Base-by-base conservation (phyloP, 2,888 invertebrate genomes). In the Megalurothrips usitatus region DNA sequence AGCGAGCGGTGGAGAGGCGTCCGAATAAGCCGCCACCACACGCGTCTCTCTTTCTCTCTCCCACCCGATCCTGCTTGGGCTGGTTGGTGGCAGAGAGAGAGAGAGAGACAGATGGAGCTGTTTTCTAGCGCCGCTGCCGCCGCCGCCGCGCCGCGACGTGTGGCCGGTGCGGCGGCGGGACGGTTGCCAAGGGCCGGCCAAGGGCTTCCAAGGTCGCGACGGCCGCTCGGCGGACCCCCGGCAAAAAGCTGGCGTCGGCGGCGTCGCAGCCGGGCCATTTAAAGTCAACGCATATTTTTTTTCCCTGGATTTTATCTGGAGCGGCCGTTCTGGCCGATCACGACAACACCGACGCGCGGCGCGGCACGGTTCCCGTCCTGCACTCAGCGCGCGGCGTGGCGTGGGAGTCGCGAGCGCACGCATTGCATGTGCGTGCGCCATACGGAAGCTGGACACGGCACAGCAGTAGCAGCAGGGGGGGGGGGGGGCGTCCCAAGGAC, bases 41-140 rank as follows among this genome's bases (percentile, higher is more conserved):
- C n/a, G 19, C n/a, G n/a, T 68, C 68, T 68, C 68, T 23, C 68
- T 68, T 23, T 63, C 63, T 63, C 63, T 63, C 63, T 63, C 63
- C 0, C 68, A n/a, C 23, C 0, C 68, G 19, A 19, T 68, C 68
- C 23, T 4, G n/a, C n/a, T 8, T 11, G 23, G 23, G 11, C 68
- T 11, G 11, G 68, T 1, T 9, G 11, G 68, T 23, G 9, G 12
- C 68, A n/a, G 63, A 11, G 63, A n/a, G 63, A 23, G 63, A 63
- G 68, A 68, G 68, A n/a, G 68, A 68, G 68, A 23, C 1, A 23
- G 68, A 68, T 6, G 68, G 68, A 23, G 68, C 3, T 43, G 34
- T 43, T 43, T 43, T 43, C 34, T 43, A 43, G 34, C 34, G 34
- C 34, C 34, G 34, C 34, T 6, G 34, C n/a, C n/a, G n/a, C n/a